Base-by-base conservation (phyloP, 2,113 vertebrate genomes). In the Odontophorus gujanensis region DNA sequence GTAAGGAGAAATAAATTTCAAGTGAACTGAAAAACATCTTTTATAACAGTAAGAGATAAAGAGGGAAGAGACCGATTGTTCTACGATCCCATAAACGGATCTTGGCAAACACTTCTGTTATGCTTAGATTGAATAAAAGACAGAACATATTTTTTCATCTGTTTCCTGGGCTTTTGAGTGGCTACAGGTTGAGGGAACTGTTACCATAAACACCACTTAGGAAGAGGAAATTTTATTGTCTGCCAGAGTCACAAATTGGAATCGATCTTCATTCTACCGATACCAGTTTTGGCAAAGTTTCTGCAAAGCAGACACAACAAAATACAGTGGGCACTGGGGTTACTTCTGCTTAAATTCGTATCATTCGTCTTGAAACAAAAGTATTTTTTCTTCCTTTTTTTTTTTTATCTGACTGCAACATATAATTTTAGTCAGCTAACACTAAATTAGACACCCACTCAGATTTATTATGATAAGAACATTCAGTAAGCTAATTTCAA, bases 391-490 rank as follows among this genome's bases (percentile, higher is more conserved):
- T 62, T 89, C 96, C 90, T 95, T 97, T 89, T 59, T 97, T 53
- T 53, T 94, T 96, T 95, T 97, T 87, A 97, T 97, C 97, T 97
- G 97, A 87, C 97, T 82, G 96, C 95, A 98, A 98, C 97, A 97
- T 98, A 98, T 98, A 98, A 98, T 98, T 98, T 98, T 97, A 98
- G 98, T 97, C 98, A 98, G 97, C 96, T 98, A 98, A 98, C 98
- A 97, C 98, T 98, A 98, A 98, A 98, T 98, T 98, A 98, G 98
- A 98, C 97, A 98, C 96, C 96, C 96, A 97, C 95, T 97, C 97
- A 98, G 95, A 98, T 98, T 98, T 98, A 98, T 98, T 98, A 98
- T 98, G 97, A 98, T 98, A 98, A 98, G 97, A 98, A 98, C 97
- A 98, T 98, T 98, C 97, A 97, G 98, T 97, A 98, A 98, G 98